phyloP scores from a whole-genome alignment of 1,140 invertebrate species.

The Drosophila sturtevanti region DNA sequence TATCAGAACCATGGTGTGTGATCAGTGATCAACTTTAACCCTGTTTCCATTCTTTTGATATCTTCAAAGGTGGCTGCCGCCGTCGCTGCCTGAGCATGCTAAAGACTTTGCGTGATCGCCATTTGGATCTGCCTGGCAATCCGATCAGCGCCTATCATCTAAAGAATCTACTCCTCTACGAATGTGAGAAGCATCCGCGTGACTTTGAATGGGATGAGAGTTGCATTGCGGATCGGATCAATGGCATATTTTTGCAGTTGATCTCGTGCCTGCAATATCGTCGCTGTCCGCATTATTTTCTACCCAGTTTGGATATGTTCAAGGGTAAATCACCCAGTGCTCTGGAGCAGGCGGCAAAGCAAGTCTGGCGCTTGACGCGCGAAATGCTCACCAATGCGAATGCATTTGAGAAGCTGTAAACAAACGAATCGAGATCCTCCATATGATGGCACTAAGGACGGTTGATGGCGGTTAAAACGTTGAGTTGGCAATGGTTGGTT shows the following conservation, averaged over 20 bases:
- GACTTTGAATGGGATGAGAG: conserved; percentile 96
- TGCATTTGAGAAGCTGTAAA: conserved; percentile 94
- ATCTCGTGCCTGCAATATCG: conserved; percentile 97
- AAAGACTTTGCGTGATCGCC: conserved; percentile 94
- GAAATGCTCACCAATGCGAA: conserved; percentile 94
- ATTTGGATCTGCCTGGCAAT: conserved; percentile 93
- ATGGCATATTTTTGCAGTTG: conserved; percentile 95
- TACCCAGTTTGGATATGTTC: conserved; percentile 93
- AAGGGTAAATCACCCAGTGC: conserved; percentile 93
- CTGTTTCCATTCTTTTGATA: neutral
- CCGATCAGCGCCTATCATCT: conserved; percentile 94
- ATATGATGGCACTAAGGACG: neutral
- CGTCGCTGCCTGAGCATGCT: conserved; percentile 92
- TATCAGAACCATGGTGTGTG: no score
- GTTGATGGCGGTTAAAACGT: no score
- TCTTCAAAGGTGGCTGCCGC: conserved; percentile 86
- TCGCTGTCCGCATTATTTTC: conserved; percentile 95
- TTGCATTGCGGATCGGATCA: conserved; percentile 94
- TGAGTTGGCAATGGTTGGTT: no score
- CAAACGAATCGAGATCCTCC: neutral
- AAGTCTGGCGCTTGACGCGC: conserved; percentile 94
- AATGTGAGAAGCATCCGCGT: conserved; percentile 97
- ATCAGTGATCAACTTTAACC: no score
- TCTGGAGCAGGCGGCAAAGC: conserved; percentile 95
- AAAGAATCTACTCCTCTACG: conserved; percentile 95